phyloP scores from a whole-genome alignment of 2,888 invertebrate genomes.

The Hybos culiciformis region DNA sequence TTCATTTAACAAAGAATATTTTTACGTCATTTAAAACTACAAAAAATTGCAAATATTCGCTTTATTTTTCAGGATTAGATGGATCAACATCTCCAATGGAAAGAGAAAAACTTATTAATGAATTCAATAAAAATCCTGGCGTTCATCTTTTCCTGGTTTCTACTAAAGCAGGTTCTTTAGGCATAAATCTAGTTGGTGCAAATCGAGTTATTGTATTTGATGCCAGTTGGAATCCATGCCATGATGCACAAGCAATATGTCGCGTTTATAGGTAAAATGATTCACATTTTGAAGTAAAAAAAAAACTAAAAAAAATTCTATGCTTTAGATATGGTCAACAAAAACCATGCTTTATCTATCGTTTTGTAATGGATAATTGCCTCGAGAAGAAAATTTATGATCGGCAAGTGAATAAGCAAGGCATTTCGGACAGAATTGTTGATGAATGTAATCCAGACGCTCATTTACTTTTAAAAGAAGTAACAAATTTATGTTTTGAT shows the following conservation, averaged over 20 bases:
- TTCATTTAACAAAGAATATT: no score
- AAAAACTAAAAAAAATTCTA: no score
- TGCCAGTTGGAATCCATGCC: constrained; percentile 99
- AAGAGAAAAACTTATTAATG: constrained; percentile 89
- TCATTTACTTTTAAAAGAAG: constrained; percentile 76
- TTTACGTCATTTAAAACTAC: no score
- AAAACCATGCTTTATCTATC: constrained; percentile 89
- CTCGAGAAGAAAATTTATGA: constrained; percentile 97
- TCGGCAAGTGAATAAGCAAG: constrained; percentile 94
- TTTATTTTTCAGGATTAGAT: constrained; percentile 56
- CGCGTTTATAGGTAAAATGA: constrained; percentile 56
- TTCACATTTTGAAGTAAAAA: constrained; percentile 11
- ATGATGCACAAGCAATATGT: constrained; percentile 95
- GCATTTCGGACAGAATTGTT: constrained; percentile 95
- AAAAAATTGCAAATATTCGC: no score
- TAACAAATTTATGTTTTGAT: constrained; percentile 79
- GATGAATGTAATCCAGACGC: constrained; percentile 97
- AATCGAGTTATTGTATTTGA: constrained; percentile 96
- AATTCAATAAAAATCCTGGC: constrained; percentile 80
- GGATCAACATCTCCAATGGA: constrained; percentile 91
- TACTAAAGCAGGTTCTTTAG: constrained; percentile 89
- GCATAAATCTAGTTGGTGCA: constrained; percentile 94
- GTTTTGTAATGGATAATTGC: constrained; percentile 93
- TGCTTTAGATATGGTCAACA: constrained; percentile 68
- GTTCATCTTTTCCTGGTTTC: constrained; percentile 89